These are phyloP conservation scores for Megaustenia siamemsis DNA, from an alignment of 2,888 invertebrate species.

Conservation along the genomic window DNA sequence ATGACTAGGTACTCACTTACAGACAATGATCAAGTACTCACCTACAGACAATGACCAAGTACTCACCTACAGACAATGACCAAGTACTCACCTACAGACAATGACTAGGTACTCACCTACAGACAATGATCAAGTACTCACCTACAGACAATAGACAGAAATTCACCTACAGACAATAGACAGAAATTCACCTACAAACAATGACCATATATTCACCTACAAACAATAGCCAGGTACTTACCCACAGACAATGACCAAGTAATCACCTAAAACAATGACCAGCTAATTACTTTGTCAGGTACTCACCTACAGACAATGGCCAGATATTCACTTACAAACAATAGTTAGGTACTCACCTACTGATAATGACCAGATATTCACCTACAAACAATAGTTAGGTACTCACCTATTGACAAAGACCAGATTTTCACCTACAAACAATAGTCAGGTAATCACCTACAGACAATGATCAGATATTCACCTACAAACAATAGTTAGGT, in stretches of 20 bases:
- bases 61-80: background rate
- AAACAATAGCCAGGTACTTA: background rate
- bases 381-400: background rate
- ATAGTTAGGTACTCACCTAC: background rate
- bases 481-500: background rate
- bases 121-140: conserved; percentile 8
- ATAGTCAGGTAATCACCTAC: background rate
- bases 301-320: background rate
- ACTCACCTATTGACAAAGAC: background rate
- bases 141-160: background rate
- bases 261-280: background rate
- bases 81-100: background rate
- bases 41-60: background rate
- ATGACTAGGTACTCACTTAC: background rate
- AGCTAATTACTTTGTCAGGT: too few relatives aligned
- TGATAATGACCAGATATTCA: background rate
- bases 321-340: background rate
- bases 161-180: background rate
- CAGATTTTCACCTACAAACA: background rate
- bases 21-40: background rate
- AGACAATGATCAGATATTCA: conserved; percentile 7
- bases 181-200: background rate
- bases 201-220: background rate
- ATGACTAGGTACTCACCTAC: background rate
- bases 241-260: background rate